These are phyloP conservation scores for Euleptes europaea DNA, from an alignment of 2,113 vertebrate genomes.

Conservation along the genomic window DNA sequence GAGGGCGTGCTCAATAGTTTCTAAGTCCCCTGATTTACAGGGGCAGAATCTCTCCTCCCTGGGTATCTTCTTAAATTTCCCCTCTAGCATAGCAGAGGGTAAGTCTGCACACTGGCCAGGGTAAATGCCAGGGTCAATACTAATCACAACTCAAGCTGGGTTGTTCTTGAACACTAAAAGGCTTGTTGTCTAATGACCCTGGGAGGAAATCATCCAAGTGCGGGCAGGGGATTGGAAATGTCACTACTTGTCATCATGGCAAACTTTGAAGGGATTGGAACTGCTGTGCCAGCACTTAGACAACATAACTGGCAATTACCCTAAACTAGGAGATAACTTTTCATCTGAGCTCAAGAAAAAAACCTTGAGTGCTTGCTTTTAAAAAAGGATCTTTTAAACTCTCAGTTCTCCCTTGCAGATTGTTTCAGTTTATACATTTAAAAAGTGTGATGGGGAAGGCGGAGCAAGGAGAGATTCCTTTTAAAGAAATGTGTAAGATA, in stretches of 20 bases:
- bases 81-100: no score
- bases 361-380: neutral
- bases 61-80: no score
- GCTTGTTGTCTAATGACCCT: neutral
- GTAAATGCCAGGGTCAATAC: constrained; percentile 27
- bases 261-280: constrained; percentile 29
- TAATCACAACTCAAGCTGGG: constrained; percentile 2
- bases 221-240: constrained; percentile 17
- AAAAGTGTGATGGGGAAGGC: neutral
- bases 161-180: constrained; percentile 12
- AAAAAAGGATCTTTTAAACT: neutral
- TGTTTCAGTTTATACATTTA: neutral
- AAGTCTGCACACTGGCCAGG: no score
- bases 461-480: no score
- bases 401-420: neutral
- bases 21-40: no score
- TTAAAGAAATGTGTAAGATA: neutral
- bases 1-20: no score
- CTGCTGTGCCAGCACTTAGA: neutral
- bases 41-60: no score
- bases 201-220: neutral
- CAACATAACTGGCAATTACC: neutral
- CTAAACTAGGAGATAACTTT: neutral
- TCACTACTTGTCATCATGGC: neutral
- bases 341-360: neutral